Evolutionary conservation across 2,113 vertebrate genomes (phyloP), one percentile per base, ranked within the genome.

Genomic region (Manacus vitellinus): DNA sequence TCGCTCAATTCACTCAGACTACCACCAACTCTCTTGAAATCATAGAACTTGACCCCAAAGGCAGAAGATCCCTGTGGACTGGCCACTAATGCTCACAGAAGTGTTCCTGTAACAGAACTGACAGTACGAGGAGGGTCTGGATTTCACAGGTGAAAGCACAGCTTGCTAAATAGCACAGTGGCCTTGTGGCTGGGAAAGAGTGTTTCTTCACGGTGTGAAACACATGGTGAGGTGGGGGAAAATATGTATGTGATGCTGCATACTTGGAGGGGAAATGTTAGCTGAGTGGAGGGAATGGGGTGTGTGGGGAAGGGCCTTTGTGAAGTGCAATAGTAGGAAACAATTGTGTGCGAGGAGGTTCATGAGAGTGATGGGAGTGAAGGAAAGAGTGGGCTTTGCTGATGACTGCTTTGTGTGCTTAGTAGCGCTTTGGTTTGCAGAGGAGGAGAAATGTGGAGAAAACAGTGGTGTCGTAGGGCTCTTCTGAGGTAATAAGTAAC

Each of bases 161-260:
- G 49, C 75, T 77, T 55, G 47, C 82, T 63, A 44, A 92, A 80
- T 75, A 86, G 35, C 63, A 52, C 67, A 80, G 71, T 0, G 0
- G 55, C 85, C 63, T 92, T 67, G 55, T 90, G 92, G 90, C 59
- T 70, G 90, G 92, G 95, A 96, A 96, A 86, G 2, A 25, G 30
- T 56, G 22, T 90, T 83, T 88, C 54, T 92, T 92, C 37, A 5
- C 13, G 19, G 75, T 74, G 82, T 67, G 79, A 96, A 93, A 22
- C 43, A 55, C 0, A 55, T 63, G 88, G 59, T 92, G 33, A 70
- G 19, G 47, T 74, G 67, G 54, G 58, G 81, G 93, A 82, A 96
- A 94, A 88, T 68, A 73, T 1, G 13, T 88, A 5, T 55, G 43
- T 55, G 30, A 27, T 76, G 41, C 52, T 3, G 3, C 27, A 9